Conservation (phyloP, 2,113 vertebrate species). For the Siphamia tubifer region DNA sequence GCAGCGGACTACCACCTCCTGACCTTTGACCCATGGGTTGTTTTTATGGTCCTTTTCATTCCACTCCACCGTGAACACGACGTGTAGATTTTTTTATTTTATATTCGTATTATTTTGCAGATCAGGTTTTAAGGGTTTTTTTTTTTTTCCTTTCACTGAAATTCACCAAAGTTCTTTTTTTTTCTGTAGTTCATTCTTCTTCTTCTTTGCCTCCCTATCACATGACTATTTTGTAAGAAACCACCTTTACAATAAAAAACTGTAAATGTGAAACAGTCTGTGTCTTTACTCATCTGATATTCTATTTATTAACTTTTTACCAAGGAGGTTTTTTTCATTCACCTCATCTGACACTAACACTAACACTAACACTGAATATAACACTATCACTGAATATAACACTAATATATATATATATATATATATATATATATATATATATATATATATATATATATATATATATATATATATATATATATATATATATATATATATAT, state of each 20-base stretch:
- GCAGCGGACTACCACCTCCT: no score
- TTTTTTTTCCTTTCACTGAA: conserved; percentile 67
- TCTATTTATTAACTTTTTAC: no score
- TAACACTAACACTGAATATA: no score
- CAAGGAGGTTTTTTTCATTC: no score
- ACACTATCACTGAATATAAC: no score
- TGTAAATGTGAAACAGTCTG: conserved; percentile 57
- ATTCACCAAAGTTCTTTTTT: conserved; percentile 81
- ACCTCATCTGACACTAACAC: no score
- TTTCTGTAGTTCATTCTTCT: conserved; percentile 43
- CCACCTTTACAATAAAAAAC: conserved; percentile 86
- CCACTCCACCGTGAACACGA: not conserved
- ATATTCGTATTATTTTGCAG: not conserved
- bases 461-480: no score
- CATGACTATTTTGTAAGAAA: conserved; percentile 85
- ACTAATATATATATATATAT: no score
- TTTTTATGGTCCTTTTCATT: conserved; percentile 7
- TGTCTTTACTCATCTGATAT: not conserved
- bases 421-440: no score
- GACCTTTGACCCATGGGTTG: not conserved
- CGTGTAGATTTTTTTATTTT: not conserved
- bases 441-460: no score
- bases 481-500: no score
- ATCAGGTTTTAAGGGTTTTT: conserved; percentile 34
- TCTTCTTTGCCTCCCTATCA: conserved; percentile 38